Conservation (phyloP, 2,797 vertebrate species). For the Acanthiza pusilla region DNA sequence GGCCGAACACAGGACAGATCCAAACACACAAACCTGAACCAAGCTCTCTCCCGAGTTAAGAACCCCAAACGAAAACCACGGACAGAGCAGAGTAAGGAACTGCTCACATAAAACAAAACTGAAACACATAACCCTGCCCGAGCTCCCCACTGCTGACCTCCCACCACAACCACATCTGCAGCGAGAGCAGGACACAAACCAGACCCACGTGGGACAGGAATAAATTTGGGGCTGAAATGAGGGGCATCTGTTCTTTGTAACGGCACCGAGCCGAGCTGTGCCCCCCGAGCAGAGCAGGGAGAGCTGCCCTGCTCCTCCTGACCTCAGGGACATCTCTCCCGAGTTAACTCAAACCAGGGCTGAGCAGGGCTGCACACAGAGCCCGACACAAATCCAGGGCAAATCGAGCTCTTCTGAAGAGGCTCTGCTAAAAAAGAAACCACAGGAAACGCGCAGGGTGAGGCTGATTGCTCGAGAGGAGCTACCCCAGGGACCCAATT, state of each 20-base stretch:
- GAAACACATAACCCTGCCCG: background rate
- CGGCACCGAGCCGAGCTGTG: background rate
- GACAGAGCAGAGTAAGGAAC: background rate
- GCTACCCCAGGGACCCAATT: background rate
- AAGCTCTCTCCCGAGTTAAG: rapidly evolving
- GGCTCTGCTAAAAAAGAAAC: background rate
- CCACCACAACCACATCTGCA: background rate
- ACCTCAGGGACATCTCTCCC: background rate
- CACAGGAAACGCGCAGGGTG: slow-evolving; percentile 9
- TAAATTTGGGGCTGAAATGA: slow-evolving; percentile 26
- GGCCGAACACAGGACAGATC: background rate
- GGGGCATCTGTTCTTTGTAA: slow-evolving; percentile 15
- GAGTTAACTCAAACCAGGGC: background rate
- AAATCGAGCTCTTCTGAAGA: background rate
- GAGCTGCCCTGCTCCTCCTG: background rate
- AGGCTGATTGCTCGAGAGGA: background rate
- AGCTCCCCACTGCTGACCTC: background rate
- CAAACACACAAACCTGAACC: background rate
- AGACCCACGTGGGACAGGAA: background rate
- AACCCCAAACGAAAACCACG: rapidly evolving
- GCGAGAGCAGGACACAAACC: background rate
- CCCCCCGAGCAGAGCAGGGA: background rate
- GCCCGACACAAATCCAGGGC: background rate
- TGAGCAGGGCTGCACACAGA: background rate
- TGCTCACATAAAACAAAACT: background rate